Evolutionary conservation across 2,113 vertebrate species (phyloP).

Genomic region (Solea solea): DNA sequence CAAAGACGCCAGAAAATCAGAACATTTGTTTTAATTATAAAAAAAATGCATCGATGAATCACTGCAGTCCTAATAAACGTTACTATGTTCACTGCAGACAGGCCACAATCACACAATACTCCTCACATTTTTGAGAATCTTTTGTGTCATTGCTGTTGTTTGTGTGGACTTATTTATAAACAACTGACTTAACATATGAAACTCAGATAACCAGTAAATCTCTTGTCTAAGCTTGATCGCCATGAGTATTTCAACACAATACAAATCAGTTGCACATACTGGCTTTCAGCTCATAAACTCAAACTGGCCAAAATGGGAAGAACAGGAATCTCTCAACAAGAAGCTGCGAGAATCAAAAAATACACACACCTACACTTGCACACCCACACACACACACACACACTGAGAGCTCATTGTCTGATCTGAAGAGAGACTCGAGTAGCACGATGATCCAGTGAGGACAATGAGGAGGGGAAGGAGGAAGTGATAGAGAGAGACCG

Average conservation of each 20-base stretch:
- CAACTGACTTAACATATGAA: neutral
- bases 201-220: neutral
- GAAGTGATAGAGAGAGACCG: constrained; percentile 35
- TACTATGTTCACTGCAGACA: too few relatives aligned
- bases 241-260: neutral
- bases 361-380: constrained; percentile 25
- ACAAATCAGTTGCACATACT: constrained; percentile 37
- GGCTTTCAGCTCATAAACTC: constrained; percentile 54
- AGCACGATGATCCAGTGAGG: constrained; percentile 43
- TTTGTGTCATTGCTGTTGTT: too few relatives aligned
- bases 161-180: too few relatives aligned
- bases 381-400: constrained; percentile 5
- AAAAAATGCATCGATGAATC: too few relatives aligned
- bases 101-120: too few relatives aligned
- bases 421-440: constrained; percentile 41
- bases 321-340: constrained; percentile 45
- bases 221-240: neutral
- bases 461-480: constrained; percentile 37
- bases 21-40: too few relatives aligned
- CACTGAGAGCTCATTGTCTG: constrained; percentile 35
- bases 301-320: constrained; percentile 47
- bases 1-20: too few relatives aligned
- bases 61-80: too few relatives aligned
- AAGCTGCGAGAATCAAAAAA: constrained; percentile 12
- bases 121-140: too few relatives aligned